Evolutionary conservation across 2,888 invertebrate species (phyloP), one percentile per base, ranked within the genome.

Genomic region (Sericinus montela): DNA sequence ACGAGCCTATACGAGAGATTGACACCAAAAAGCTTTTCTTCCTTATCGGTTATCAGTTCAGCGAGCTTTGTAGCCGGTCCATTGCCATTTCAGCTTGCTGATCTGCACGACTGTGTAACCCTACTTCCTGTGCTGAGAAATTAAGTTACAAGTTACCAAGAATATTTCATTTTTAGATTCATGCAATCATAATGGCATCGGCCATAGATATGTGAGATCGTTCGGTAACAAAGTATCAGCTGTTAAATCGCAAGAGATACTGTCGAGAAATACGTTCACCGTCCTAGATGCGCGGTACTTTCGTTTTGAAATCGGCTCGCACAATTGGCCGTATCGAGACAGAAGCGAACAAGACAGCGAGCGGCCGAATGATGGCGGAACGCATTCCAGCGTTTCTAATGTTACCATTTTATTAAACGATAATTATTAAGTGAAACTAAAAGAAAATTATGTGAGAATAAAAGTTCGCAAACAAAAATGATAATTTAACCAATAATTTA

Each of bases 281-380:
- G 86, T 82, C 87, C 87, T 82, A 85, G 85, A 85, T 86, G 87
- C 82, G 80, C 78, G 76, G 84, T 84, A 87, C 88, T 88, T 88
- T 88, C 88, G 84, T 87, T 88, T 87, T 85, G 88, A 88, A 87
- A 87, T 87, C 87, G 81, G 79, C 80, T 79, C 83, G 79, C 77
- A 86, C 87, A 86, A 86, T 86, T 85, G 84, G 78, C 85, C 83
- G 84, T 84, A 79, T 81, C 84, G 80, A 83, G 85, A 77, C 75
- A 79, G 72, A 74, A 70, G 75, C 75, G 65, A 71, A 69, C 74
- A 70, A 76, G 72, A 11, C 73, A 72, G 78, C 73, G 73, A 58
- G 49, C 47, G 58, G 56, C 57, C 57, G 61, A 65, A 62, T 61
- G 64, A 68, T 72, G 68, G 73, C 72, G 72, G 71, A 72, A 74